These are phyloP conservation scores for Somateria mollissima DNA, from an alignment of 2,797 vertebrate genomes.

Conservation along the genomic window DNA sequence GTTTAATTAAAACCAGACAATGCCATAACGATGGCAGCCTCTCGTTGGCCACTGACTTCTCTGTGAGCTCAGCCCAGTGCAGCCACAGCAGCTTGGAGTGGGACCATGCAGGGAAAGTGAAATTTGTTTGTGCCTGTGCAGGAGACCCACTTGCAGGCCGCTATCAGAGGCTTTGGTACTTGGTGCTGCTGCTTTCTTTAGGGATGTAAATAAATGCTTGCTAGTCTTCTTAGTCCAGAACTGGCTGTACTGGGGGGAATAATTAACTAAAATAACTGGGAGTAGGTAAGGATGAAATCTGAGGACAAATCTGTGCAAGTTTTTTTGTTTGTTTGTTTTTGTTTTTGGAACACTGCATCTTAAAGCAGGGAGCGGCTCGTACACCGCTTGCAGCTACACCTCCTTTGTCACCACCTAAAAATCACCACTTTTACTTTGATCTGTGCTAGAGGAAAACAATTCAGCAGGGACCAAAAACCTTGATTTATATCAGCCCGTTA, in stretches of 20 bases:
- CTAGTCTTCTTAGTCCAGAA: neutral
- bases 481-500: neutral
- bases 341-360: neutral
- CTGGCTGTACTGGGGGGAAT: neutral
- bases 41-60: neutral
- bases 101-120: neutral
- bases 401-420: neutral
- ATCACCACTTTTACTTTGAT: too few species aligned
- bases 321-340: too few species aligned
- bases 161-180: neutral
- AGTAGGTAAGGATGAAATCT: neutral
- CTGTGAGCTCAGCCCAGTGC: neutral
- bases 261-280: neutral
- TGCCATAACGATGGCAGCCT: neutral
- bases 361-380: neutral
- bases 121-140: neutral
- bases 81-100: neutral
- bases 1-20: neutral
- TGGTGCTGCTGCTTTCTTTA: neutral
- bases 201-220: neutral
- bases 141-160: too few species aligned
- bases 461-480: neutral
- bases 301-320: too few species aligned
- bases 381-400: neutral
- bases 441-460: neutral